Conservation (phyloP, 2,797 vertebrate species). For the Sphenopsis melanotis region DNA sequence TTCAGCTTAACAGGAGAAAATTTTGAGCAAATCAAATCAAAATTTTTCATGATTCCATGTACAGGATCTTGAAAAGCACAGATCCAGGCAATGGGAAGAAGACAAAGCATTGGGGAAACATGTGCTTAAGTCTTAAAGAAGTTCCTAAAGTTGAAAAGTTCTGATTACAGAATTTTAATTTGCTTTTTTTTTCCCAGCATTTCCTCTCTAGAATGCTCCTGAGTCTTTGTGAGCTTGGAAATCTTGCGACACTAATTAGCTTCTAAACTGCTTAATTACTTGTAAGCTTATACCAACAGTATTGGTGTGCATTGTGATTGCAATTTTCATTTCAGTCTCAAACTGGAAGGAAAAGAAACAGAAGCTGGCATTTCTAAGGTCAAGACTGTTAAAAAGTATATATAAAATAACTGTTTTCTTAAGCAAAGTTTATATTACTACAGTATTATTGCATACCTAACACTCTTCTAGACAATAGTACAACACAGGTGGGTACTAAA, state of each 20-base stretch:
- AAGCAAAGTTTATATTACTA: not conserved
- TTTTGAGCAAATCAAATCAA: not conserved
- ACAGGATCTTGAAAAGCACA: not conserved
- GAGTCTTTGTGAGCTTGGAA: not conserved
- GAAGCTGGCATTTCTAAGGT: not conserved
- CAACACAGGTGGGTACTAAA: not conserved
- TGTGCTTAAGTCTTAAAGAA: not conserved
- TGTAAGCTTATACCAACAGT: not conserved
- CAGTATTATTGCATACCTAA: not conserved
- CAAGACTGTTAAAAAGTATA: not conserved
- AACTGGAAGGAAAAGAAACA: not conserved
- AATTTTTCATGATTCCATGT: not conserved
- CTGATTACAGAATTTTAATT: not conserved
- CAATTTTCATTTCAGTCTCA: not conserved
- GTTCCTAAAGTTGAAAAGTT: not conserved
- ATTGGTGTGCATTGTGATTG: not conserved
- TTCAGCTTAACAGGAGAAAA: not conserved
- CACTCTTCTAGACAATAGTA: not conserved
- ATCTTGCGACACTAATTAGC: not conserved
- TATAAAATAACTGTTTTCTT: not conserved
- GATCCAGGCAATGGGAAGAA: not conserved
- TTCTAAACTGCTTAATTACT: not conserved
- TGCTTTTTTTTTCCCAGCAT: not conserved
- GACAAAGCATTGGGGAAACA: not conserved
- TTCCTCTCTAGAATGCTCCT: not conserved